Base-by-base conservation (phyloP, 1,140 invertebrate species). In the Plectrocnemia conspersa region DNA sequence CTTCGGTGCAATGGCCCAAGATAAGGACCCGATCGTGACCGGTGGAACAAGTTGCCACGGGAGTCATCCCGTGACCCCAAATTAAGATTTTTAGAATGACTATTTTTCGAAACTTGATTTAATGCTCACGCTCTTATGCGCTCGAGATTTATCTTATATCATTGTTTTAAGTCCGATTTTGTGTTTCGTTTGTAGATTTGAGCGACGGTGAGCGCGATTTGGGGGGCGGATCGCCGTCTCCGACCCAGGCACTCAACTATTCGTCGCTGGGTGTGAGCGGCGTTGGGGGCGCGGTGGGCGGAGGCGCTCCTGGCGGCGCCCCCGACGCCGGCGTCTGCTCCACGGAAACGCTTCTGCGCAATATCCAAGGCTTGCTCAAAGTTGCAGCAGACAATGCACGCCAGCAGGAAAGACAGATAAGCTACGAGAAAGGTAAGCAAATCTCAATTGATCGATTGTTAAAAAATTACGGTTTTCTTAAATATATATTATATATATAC, bases 341-440 rank as follows among this genome's bases (percentile, higher is more conserved):
- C 62, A 93, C 91, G 15, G 92, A 96, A 73, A 93, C 91, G 32
- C 79, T 97, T 36, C 81, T 96, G 41, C 81, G 93, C 61, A 97
- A 97, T 73, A 96, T 97, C 64, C 91, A 96, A 73, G 93, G 92
- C 16, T 80, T 96, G 54, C 82, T 96, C 35, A 94, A 95, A 73
- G 91, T 96, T 36, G 93, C 93, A 7, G 91, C 91, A 6, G 93
- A 96, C 73, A 96, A 95, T 77, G 92, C 93, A 24, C 81, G 92
- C 59, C 92, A 96, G 67, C 91, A 95, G 73, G 93, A 97, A 70
- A 81, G 91, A 61, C 91, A 95, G 75, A 90, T 94, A 70, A 93
- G 88, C 78, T 91, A 93, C 71, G 93, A 97, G 77, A 96, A 94
- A 92, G 91, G 93, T 96, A 77, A 65, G 67, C 58, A 10, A 45